Conservation (phyloP, 2,113 vertebrate genomes). For the Halcyon malimbica region DNA sequence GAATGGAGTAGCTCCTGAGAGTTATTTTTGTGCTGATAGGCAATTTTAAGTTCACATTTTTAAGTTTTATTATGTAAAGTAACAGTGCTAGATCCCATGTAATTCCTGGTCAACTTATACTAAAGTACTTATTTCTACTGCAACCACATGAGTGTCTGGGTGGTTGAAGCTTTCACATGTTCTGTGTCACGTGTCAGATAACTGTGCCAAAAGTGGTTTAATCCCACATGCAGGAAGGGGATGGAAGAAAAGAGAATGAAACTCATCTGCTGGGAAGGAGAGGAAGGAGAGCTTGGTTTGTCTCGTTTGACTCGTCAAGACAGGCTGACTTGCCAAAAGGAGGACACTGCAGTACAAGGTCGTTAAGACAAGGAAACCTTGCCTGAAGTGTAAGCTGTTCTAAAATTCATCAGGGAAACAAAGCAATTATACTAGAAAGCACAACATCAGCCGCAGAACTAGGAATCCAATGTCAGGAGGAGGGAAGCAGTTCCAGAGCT, state of each 20-base stretch:
- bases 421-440: neutral
- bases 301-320: neutral
- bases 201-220: neutral
- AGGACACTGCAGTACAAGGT: neutral
- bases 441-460: neutral
- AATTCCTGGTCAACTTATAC: neutral
- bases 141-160: neutral
- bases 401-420: neutral
- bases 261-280: neutral
- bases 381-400: neutral
- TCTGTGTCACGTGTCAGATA: neutral
- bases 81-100: neutral
- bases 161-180: neutral
- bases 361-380: neutral
- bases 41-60: neutral
- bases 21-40: neutral
- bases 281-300: neutral
- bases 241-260: neutral
- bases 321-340: neutral
- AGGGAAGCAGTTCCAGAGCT: neutral
- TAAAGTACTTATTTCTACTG: neutral
- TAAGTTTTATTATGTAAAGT: neutral
- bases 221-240: neutral
- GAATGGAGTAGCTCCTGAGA: neutral
- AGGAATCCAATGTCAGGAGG: neutral